Conservation (phyloP, 2,888 invertebrate genomes). For the Lithophane ornitopus region DNA sequence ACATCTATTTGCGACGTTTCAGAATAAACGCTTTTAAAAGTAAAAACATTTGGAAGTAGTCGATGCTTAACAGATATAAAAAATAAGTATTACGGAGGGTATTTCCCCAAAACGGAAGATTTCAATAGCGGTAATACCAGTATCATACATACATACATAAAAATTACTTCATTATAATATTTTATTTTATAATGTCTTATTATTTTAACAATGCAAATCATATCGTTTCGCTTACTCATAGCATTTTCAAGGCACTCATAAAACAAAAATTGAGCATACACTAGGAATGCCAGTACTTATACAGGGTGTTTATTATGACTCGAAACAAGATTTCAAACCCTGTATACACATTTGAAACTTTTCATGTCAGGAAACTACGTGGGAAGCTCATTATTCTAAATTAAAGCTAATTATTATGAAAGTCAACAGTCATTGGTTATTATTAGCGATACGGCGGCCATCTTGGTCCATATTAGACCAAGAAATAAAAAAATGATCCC, state of each 20-base stretch:
- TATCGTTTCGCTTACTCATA: not conserved
- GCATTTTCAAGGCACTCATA: slow-evolving; percentile 54
- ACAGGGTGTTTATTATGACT: slow-evolving; percentile 1
- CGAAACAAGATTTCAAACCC: not conserved
- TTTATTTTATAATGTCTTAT: not conserved
- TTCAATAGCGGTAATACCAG: not conserved
- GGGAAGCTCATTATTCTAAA: slow-evolving; percentile 52
- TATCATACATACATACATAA: not conserved
- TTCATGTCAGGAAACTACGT: slow-evolving; percentile 23
- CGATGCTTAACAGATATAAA: not conserved
- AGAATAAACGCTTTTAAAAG: too few species aligned
- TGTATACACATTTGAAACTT: slow-evolving; percentile 26
- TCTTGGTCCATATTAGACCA: slow-evolving; percentile 1
- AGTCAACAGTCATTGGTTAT: slow-evolving; percentile 38
- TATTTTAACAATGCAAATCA: not conserved
- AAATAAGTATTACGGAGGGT: not conserved
- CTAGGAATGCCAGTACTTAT: not conserved
- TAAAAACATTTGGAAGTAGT: not conserved
- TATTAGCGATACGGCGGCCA: not conserved
- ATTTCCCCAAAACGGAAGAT: not conserved
- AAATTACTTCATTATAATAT: not conserved
- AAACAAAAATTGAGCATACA: slow-evolving; percentile 32
- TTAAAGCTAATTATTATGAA: slow-evolving; percentile 39
- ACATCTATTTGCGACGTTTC: too few species aligned
- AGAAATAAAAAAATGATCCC: not conserved